Base-by-base conservation (phyloP, 2,797 vertebrate genomes). In the Caiman crocodilus region DNA sequence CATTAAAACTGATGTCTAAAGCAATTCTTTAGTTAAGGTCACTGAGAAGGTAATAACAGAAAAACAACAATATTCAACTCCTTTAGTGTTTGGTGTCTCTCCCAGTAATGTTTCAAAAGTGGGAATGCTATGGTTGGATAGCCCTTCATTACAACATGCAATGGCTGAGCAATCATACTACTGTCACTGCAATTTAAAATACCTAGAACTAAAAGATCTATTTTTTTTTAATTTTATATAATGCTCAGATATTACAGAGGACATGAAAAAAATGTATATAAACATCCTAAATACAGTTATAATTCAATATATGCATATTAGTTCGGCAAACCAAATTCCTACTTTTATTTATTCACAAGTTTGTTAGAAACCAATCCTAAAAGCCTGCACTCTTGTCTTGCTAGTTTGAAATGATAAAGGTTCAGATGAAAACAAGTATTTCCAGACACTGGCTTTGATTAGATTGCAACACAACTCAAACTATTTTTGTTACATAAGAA, bases 401-500 rank as follows among this genome's bases (percentile, higher is more conserved):
- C 59, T 55, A 61, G 17, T 84, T 59, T 28, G 28, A 79, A 76
- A 82, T 56, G 78, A 58, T 30, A 80, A 7, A 7, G 16, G 6
- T 50, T 90, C 32, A 82, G 58, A 84, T 14, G 3, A 92, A 86
- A 90, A 81, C 25, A 12, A 25, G 57, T 42, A 25, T 12, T 69
- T 28, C 30, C 35, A 73, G 0, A 0, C 15, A 76, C 55, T 0
- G 3, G 80, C 88, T 94, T 73, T 6, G 4, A 59, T 77, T 0
- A 1, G 2, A 50, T 74, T 90, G 50, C 76, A 94, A 90, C 73
- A 14, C 32, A 83, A 5, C 56, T 78, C 1, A 35, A 73, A 30
- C 23, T 20, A 30, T 93, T 78, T 67, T 89, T 83, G 56, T 76
- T 74, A 80, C n/a, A 63, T 57, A 81, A 50, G 64, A 87, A 84